Evolutionary conservation across 2,113 vertebrate genomes (phyloP).

Genomic region (Caretta caretta): DNA sequence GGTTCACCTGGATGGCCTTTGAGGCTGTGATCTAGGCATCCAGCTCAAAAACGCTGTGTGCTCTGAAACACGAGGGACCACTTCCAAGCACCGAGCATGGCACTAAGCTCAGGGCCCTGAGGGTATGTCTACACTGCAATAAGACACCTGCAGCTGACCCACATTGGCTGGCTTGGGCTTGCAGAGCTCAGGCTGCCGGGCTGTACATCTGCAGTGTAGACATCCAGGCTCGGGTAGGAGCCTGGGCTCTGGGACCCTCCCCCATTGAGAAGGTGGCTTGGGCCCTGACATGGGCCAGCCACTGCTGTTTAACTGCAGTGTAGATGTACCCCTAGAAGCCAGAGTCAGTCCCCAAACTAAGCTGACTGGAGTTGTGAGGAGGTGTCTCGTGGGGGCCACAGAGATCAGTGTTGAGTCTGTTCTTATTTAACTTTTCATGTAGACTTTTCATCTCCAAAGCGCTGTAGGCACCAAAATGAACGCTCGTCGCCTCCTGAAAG

Average conservation of each 20-base stretch:
- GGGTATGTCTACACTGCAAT: background rate
- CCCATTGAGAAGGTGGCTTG: background rate
- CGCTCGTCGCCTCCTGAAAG: background rate
- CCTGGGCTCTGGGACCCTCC: background rate
- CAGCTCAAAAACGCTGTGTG: background rate
- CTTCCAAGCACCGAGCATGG: background rate
- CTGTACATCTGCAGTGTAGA: background rate
- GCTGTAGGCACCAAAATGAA: fast-evolving
- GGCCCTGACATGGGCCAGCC: background rate
- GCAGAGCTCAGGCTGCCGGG: no score
- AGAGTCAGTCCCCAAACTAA: background rate
- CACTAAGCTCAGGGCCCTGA: background rate
- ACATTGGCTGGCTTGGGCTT: background rate
- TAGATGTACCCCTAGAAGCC: fast-evolving
- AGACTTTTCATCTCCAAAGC: background rate
- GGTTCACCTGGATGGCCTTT: constrained; percentile 5
- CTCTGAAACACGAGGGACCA: background rate
- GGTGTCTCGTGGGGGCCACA: background rate
- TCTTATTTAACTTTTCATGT: background rate
- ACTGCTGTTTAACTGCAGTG: background rate
- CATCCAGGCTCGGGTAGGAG: background rate
- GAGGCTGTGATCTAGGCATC: background rate
- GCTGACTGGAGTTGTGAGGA: background rate
- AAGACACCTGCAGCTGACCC: background rate
- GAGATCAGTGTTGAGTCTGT: background rate